Percentiles rank a stretch among this genome's conserved stretches.
These are phyloP conservation scores for Dendroctonus valens DNA, from an alignment of 1,140 invertebrate genomes.

Conservation along the genomic window DNA sequence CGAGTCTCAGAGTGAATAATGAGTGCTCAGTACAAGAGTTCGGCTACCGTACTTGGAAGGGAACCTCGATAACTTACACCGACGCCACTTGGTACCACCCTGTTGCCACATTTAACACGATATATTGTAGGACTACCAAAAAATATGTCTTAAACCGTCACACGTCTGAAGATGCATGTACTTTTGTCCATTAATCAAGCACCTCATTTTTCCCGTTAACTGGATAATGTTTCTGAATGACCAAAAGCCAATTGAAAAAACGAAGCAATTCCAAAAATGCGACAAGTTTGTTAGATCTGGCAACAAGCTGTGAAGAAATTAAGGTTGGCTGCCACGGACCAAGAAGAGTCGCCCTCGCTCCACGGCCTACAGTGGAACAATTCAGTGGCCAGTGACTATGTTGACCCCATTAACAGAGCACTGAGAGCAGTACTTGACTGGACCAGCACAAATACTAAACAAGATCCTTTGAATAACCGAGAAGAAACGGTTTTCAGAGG, in stretches of 20 bases:
- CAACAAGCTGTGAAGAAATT: constrained; percentile 7
- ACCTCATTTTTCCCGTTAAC: no score
- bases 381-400: not conserved
- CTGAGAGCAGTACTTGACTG: no score
- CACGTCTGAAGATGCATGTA: not conserved
- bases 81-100: constrained; percentile 2
- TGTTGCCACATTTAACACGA: no score
- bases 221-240: not conserved
- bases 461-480: no score
- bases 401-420: no score
- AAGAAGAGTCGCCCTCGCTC: constrained; percentile 25
- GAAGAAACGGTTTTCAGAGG: no score
- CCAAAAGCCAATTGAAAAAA: not conserved
- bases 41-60: constrained; percentile 22
- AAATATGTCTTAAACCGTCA: not conserved
- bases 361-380: constrained; percentile 21
- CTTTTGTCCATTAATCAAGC: no score
- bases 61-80: constrained; percentile 24
- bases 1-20: constrained; percentile 22
- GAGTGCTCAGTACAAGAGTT: constrained; percentile 21
- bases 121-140: no score
- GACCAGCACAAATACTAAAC: no score
- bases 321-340: constrained; percentile 9
- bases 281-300: not conserved
- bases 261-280: constrained; percentile 4